phyloP scores from a whole-genome alignment of 2,797 vertebrate species.

The Propithecus perrieri region DNA sequence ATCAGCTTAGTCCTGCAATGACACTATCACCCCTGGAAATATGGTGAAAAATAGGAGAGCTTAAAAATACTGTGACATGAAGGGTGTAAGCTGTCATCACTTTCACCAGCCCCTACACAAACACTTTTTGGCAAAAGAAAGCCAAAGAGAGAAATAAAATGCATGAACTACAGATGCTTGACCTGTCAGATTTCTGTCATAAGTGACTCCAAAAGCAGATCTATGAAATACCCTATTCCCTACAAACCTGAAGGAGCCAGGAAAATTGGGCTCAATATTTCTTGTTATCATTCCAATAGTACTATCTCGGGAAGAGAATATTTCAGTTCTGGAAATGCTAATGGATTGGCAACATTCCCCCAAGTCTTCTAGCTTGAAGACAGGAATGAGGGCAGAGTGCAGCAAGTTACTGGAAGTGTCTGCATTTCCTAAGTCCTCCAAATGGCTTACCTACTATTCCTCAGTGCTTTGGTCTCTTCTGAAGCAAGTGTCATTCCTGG shows the following conservation, averaged over 20 bases:
- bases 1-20: not conserved
- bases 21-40: not conserved
- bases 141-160: not conserved
- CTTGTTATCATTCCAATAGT: constrained; percentile 78
- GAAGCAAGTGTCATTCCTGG: not conserved
- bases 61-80: not conserved
- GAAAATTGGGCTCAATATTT: constrained; percentile 55
- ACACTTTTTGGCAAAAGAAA: constrained; percentile 3
- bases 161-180: not conserved
- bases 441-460: constrained; percentile 54
- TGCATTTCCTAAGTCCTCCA: constrained; percentile 54
- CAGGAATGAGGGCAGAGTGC: constrained; percentile 72
- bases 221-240: constrained; percentile 39
- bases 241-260: constrained; percentile 39
- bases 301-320: constrained; percentile 77
- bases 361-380: constrained; percentile 70
- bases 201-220: constrained; percentile 18
- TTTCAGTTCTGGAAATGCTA: constrained; percentile 83
- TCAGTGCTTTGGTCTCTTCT: constrained; percentile 22
- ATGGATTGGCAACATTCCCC: constrained; percentile 78
- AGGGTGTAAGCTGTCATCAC: not conserved
- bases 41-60: not conserved
- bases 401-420: constrained; percentile 10
- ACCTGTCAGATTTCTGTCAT: constrained; percentile 32
- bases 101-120: not conserved